Conservation (phyloP, 1,140 invertebrate species). For the Polyergus mexicanus region DNA sequence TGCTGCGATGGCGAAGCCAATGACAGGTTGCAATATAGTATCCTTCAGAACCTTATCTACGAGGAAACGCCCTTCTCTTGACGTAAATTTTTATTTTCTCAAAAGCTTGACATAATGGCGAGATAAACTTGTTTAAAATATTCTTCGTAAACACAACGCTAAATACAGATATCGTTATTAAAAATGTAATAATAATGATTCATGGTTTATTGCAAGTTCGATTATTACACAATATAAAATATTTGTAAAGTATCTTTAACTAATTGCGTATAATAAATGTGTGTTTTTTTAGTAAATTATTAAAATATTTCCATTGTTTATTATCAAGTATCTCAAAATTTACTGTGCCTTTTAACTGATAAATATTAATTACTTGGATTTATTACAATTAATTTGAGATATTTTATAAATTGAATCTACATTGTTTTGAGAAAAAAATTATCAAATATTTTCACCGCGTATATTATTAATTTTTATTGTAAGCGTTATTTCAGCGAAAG, state of each 20-base stretch:
- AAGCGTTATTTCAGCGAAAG: constrained; percentile 38
- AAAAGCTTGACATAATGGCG: neutral
- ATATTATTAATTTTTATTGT: constrained; percentile 22
- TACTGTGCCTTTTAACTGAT: neutral
- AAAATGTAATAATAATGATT: constrained; percentile 18
- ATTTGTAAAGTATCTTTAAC: constrained; percentile 24
- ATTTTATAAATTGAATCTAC: neutral
- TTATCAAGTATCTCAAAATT: neutral
- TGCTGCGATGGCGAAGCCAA: constrained; percentile 33
- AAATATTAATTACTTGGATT: neutral
- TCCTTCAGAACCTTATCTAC: constrained; percentile 13
- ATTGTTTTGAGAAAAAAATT: constrained; percentile 9
- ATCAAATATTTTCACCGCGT: neutral
- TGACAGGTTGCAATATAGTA: neutral
- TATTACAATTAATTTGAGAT: constrained; percentile 14
- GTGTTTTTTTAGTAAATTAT: neutral
- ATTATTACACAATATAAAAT: neutral
- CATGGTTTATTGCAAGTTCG: constrained; percentile 4
- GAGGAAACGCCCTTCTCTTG: neutral
- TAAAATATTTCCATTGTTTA: neutral
- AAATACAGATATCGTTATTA: neutral
- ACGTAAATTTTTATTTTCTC: constrained; percentile 26
- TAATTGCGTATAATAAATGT: neutral
- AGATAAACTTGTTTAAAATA: constrained; percentile 7
- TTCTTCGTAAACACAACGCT: neutral